Base-by-base conservation (phyloP, 2,888 invertebrate genomes). In the Caenorhabditis sinica region DNA sequence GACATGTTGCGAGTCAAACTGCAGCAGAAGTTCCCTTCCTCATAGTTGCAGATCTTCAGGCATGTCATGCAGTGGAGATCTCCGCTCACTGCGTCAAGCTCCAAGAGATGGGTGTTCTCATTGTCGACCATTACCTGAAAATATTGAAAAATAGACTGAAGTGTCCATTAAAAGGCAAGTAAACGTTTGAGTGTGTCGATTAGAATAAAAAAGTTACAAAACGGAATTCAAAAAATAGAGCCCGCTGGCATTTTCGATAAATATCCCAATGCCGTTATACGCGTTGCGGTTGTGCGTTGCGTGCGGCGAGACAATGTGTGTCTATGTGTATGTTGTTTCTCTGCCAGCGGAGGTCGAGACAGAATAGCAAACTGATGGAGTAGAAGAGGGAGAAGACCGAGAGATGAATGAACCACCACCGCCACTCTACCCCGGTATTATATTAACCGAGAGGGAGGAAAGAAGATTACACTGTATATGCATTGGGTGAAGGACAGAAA, bases 11-110 rank as follows among this genome's bases (percentile, higher is more conserved):
- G 6, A 1, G 36, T 43, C 13, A 36, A 23, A 8, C 17, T 25
- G 9, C 73, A 73, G 49, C 73, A 73, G 23, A 36, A 73, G 20
- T 0, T 28, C 1, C 13, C 36, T 6, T 45, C 11, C 43, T 49
- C 9, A 25, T 45, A 73, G 36, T 73, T 61, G 61, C 61, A 61
- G 17, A 73, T 73, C 6, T 36, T 49, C 17, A 51, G 33, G 17
- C 73, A 73, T 13, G 20, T 49, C 73, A 73, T 61, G 61, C 73
- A 73, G 36, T 73, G 73, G 9, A 73, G n/a, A 17, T 73, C 73
- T 20, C 73, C 73, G 1, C 17, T 2, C 0, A 1, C 8, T 36
- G 61, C 73, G 13, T 61, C 73, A 2, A 58, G 5, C 15, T 71
- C 20, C 20, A 68, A 11, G 11, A 17, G 20, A 56, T 36, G 40